Evolutionary conservation across 2,797 vertebrate genomes (phyloP), one percentile per base, ranked within the genome.

Genomic region (Darevskia mixta): DNA sequence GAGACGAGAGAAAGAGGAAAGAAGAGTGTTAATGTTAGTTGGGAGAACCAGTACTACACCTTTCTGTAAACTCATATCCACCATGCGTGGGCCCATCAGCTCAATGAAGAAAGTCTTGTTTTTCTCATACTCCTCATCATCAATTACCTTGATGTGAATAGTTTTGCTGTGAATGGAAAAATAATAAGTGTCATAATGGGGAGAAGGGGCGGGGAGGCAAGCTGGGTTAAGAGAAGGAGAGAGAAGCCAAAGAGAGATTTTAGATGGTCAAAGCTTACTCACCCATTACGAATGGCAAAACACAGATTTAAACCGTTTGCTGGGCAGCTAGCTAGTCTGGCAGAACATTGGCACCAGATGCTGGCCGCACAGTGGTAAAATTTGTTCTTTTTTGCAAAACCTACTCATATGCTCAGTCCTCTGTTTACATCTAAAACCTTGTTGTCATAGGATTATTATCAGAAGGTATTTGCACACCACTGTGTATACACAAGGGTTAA

Each of bases 11-110:
- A 90, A 95, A 93, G 88, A 95, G 91, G 94, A 94, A 90, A 95
- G 87, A 94, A 95, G 92, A 95, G 86, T 55, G 61, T 95, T 95
- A 94, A 93, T 71, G 94, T 97, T 96, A 97, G 96, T 96, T 94
- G 95, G 96, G 94, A 96, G 96, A 95, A 95, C 95, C 93, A 95
- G 96, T 98, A 98, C 98, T 94, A 97, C 98, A 99, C 99, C 99
- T 99, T 99, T 99, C 97, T 99, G 98, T 97, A 98, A 98, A 97
- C 98, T 99, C 98, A 99, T 98, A 97, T 99, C 98, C 97, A 99
- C 98, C 98, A 99, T 98, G 96, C 98, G 96, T 96, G 96, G 97
- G 91, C 94, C 96, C 96, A 97, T 96, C 97, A 98, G 96, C 96
- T 97, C 97, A 97, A 98, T 96, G 97, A 97, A 96, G 97, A 97